Base-by-base conservation (phyloP, 2,797 vertebrate genomes). In the Ptychobarbus kaznakovi region DNA sequence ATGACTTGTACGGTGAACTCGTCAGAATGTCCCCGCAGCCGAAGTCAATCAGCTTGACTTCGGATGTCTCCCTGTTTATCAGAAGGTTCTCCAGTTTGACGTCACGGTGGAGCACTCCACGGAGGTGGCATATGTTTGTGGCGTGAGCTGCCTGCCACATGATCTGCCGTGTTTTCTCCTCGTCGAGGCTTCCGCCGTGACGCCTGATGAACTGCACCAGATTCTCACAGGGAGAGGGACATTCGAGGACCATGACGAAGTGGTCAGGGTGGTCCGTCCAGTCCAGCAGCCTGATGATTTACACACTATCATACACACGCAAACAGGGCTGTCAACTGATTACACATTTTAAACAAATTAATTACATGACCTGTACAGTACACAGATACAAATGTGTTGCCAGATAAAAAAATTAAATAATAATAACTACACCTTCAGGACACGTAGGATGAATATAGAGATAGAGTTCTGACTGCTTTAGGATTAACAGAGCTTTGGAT, bases 1-100 rank as follows among this genome's bases (percentile, higher is more conserved):
- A 74, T 74, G 44, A 49, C 70, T 6, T 28, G 70, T 74, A 74
- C 1, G 15, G 7, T 1, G 44, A 10, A 1, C 15, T 49, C 72
- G 15, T 74, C 72, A 74, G 15, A 11, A 70, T 38, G 44, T 74
- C 68, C 5, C 84, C 76, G 7, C 65, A 70, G 38, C 77, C 77
- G 18, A 85, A 85, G n/a, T 85, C 83, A 2, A 85, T 85, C 4
- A 85, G 18, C 20, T 80, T 85, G 66, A 85, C 66, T 11, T 73
- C 13, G 0, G 35, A 63, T 0, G 76, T 85, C 28, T 51, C 42
- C 0, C 25, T 61, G 68, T 85, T 80, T 9, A 85, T 51, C 6
- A 85, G 53, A 0, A 85, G 6, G 25, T 80, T 80, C 0, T 5
- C 10, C 3, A 49, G 32, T 16, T 80, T 78, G 1, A 84, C 56